Percentiles rank a stretch among this genome's conserved stretches.
Evolutionary conservation across 2,113 vertebrate genomes (phyloP).

Genomic region (Prinia subflava): DNA sequence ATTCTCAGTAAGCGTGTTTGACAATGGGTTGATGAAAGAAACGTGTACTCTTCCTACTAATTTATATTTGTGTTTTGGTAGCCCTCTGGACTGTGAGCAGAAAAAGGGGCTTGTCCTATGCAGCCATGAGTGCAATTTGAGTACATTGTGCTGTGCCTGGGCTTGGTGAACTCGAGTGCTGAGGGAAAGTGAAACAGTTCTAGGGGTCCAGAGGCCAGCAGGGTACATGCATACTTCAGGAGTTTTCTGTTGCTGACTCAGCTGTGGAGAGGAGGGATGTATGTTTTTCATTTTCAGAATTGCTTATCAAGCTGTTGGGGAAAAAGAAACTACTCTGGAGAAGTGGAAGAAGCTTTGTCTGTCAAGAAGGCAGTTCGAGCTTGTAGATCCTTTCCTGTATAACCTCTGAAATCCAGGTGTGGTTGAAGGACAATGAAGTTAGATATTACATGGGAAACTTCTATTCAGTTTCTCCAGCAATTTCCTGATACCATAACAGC

Average conservation of each 20-base stretch:
- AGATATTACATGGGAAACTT: not conserved
- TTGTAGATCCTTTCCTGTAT: not conserved
- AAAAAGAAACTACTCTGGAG: not conserved
- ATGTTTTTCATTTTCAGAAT: not conserved
- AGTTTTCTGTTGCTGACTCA: conserved; percentile 24
- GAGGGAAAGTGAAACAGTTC: not conserved
- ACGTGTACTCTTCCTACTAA: not conserved
- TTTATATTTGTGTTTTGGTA: not conserved
- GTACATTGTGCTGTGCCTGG: not conserved
- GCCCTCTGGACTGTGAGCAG: not conserved
- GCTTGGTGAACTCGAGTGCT: not conserved
- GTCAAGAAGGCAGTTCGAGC: not conserved
- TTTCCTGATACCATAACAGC: not conserved
- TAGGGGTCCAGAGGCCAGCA: not conserved
- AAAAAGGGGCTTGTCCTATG: not conserved
- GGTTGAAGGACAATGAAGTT: not conserved
- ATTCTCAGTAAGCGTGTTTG: not conserved
- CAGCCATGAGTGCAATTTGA: rapidly evolving
- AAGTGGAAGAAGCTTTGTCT: not conserved
- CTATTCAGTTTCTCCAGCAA: not conserved
- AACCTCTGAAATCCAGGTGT: not conserved
- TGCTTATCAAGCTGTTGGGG: not conserved
- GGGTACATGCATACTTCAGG: not conserved
- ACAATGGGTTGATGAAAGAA: not conserved
- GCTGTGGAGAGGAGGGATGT: not conserved